Percentiles rank a stretch among this genome's conserved stretches.
phyloP scores from a whole-genome alignment of 2,888 invertebrate species.

The Stratiomys singularior region DNA sequence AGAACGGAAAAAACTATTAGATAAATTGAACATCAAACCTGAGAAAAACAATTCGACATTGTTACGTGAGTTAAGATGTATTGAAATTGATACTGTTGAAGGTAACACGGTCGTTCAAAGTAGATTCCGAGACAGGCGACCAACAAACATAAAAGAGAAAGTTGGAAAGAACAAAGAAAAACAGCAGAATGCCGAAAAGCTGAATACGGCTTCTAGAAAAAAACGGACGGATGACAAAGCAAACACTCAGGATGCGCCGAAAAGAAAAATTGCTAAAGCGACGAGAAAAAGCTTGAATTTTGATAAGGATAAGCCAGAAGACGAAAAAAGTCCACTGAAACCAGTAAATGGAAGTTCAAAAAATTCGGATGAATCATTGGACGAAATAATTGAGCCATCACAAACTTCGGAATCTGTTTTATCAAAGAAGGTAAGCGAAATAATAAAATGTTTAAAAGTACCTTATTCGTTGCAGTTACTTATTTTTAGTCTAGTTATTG shows the following conservation, averaged over 20 bases:
- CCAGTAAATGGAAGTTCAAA: background rate
- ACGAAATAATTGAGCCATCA: conserved; percentile 49
- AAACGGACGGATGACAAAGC: background rate
- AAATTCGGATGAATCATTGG: conserved; percentile 36
- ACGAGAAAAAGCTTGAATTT: conserved; percentile 31
- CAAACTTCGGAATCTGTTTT: conserved; percentile 49
- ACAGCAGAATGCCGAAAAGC: background rate
- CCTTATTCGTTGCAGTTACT: background rate
- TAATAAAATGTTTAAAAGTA: background rate
- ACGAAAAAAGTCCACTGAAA: background rate
- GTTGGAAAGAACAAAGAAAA: conserved; percentile 13
- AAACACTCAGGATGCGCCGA: background rate
- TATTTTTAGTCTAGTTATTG: no score
- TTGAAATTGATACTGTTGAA: conserved; percentile 52
- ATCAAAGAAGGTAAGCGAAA: conserved; percentile 46
- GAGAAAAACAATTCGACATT: conserved; percentile 47
- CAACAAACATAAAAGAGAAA: background rate
- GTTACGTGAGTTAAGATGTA: conserved; percentile 46
- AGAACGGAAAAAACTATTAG: conserved; percentile 47
- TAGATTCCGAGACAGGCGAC: conserved; percentile 30
- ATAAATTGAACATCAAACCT: conserved; percentile 47
- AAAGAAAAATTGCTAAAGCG: conserved; percentile 18
- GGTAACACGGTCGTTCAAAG: conserved; percentile 46
- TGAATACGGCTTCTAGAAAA: background rate
- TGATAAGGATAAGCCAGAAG: background rate